Conservation (phyloP, 2,113 vertebrate species). For the Chaetura pelagica region DNA sequence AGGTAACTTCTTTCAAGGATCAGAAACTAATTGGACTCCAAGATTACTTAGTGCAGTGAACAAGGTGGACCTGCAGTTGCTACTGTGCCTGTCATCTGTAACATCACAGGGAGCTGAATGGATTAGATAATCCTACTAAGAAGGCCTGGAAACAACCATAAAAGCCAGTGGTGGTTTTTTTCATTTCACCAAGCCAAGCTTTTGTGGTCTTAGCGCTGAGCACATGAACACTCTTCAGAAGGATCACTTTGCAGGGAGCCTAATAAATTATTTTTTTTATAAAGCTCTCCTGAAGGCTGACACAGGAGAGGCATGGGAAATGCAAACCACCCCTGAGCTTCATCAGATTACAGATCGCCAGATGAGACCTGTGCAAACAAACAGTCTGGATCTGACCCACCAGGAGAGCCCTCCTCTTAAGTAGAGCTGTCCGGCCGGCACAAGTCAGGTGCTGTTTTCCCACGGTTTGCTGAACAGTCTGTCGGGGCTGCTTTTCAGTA, state of each 20-base stretch:
- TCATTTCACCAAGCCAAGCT: not conserved
- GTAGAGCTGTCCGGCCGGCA: not conserved
- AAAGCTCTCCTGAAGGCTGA: not conserved
- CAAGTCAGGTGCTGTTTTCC: conserved; percentile 18
- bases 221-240: not conserved
- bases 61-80: not conserved
- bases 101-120: not conserved
- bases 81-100: not conserved
- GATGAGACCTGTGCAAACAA: not conserved
- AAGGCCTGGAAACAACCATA: not conserved
- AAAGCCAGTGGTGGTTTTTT: not conserved
- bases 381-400: not conserved
- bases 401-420: not conserved
- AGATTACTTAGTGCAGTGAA: not conserved
- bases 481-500: not conserved
- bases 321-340: not conserved
- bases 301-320: not conserved
- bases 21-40: not conserved
- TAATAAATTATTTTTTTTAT: not conserved
- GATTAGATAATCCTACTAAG: not conserved
- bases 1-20: not conserved
- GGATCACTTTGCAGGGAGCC: not conserved
- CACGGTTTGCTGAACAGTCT: not conserved
- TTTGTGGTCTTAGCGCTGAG: not conserved
- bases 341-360: not conserved